A percentile compares a stretch with the other conserved stretches of the same genome.
Evolutionary conservation across 2,797 vertebrate species (phyloP).

Genomic region (Spea hammondii): DNA sequence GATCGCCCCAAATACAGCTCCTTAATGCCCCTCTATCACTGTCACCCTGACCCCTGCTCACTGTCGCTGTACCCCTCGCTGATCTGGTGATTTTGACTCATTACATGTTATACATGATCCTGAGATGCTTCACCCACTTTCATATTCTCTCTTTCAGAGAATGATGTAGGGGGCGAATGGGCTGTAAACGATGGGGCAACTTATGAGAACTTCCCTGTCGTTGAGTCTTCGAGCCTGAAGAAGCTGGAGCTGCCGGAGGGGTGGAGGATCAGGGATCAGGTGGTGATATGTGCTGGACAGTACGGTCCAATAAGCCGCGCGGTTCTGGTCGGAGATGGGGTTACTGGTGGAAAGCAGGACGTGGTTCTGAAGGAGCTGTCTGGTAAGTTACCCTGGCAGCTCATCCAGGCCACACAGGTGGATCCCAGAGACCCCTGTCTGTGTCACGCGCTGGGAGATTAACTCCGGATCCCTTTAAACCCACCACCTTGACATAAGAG

Average conservation of each 20-base stretch:
- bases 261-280: slow-evolving; percentile 9
- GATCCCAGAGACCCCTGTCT: no score
- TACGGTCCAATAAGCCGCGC: slow-evolving; percentile 44
- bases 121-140: not conserved
- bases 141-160: not conserved
- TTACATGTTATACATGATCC: not conserved
- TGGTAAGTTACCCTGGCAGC: slow-evolving; percentile 25
- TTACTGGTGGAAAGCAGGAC: not conserved
- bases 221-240: slow-evolving; percentile 1
- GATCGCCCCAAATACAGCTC: not conserved
- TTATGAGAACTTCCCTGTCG: slow-evolving; percentile 14
- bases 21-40: no score
- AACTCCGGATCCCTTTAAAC: no score
- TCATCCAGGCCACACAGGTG: not conserved
- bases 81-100: not conserved
- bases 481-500: no score
- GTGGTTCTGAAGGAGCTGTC: slow-evolving; percentile 44
- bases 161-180: not conserved
- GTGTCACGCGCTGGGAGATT: no score
- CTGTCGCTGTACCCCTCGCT: not conserved
- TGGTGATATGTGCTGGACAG: slow-evolving; percentile 27
- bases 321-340: not conserved
- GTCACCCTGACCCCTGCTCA: not conserved
- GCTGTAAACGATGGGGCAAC: not conserved
- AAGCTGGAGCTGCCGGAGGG: slow-evolving; percentile 33